Evolutionary conservation across 1,140 invertebrate genomes (phyloP), one percentile per base, ranked within the genome.

Genomic region (Aleiodes sp.): DNA sequence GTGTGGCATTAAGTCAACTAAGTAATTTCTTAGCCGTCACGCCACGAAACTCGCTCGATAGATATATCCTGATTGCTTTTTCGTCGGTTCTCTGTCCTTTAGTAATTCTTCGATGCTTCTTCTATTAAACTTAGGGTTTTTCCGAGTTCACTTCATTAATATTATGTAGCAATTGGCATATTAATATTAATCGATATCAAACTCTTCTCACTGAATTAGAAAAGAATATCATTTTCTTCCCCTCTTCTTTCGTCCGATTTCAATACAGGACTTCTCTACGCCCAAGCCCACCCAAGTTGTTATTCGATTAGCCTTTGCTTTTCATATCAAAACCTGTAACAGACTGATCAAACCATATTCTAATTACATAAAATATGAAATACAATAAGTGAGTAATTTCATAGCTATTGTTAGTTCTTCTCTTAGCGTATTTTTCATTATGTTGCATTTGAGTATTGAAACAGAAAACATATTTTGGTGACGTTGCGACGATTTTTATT

Each of bases 61-160:
- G 71, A 75, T 75, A 75, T 81, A 80, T 79, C 75, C 71, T 74
- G 76, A 82, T 82, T 82, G 78, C 70, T 81, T 82, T 69, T 78
- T 76, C 65, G 70, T 74, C 74, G 74, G 72, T 75, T 73, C 66
- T 57, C 43, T 60, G 65, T 71, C 62, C 63, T 71, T 74, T 65
- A 29, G 46, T 70, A 26, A 66, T 73, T 64, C 67, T 35, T 63
- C 29, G 52, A 67, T 68, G 46, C n/a, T n/a, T n/a, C 72, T 61
- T 14, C 26, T 19, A 19, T 66, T 43, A 14, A 16, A 4, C 14
- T 52, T 14, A 52, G 14, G 43, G n/a, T 52, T 52, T 60, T 46
- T 29, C 43, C 59, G 57, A 41, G 14, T 37, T 46, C 24, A 62
- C 31, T 6, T 35, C 31, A 35, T 10, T 10, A 6, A 35, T 35